phyloP scores from a whole-genome alignment of 2,888 invertebrate species.

The Acronicta leporina region DNA sequence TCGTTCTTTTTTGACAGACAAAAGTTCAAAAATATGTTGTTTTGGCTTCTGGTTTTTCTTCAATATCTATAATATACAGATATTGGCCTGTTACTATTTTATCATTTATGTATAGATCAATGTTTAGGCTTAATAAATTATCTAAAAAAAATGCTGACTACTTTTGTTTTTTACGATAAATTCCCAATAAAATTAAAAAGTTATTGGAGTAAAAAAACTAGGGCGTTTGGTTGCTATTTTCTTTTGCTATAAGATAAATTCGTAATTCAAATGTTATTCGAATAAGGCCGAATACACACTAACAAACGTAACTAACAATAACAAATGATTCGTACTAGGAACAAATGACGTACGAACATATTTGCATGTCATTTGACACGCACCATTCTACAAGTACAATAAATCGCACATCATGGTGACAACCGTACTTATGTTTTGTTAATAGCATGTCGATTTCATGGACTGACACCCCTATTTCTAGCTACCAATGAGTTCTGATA shows the following conservation, averaged over 20 bases:
- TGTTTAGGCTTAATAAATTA: too few species aligned
- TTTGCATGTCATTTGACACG: conserved; percentile 50
- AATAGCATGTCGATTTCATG: conserved; percentile 80
- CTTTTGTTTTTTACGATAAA: too few species aligned
- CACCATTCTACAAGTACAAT: conserved; percentile 56
- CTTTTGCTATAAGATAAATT: background rate
- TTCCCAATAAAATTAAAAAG: too few species aligned
- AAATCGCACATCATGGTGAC: conserved; percentile 82
- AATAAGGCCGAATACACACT: background rate
- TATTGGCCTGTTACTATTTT: too few species aligned
- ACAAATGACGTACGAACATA: conserved; percentile 38
- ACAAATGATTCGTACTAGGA: conserved; percentile 13
- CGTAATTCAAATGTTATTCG: background rate
- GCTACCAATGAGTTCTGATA: conserved; percentile 29
- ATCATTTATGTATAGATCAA: too few species aligned
- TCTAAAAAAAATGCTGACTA: too few species aligned
- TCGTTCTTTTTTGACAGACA: too few species aligned
- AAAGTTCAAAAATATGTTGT: too few species aligned
- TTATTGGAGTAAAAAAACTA: too few species aligned
- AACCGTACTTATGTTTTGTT: conserved; percentile 79
- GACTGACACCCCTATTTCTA: conserved; percentile 66
- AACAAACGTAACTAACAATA: conserved; percentile 19
- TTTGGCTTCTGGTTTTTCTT: too few species aligned
- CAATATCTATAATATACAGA: too few species aligned
- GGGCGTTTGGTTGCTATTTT: too few species aligned